Evolutionary conservation across 1,140 invertebrate species (phyloP).

Genomic region (Lordiphosa collinella): DNA sequence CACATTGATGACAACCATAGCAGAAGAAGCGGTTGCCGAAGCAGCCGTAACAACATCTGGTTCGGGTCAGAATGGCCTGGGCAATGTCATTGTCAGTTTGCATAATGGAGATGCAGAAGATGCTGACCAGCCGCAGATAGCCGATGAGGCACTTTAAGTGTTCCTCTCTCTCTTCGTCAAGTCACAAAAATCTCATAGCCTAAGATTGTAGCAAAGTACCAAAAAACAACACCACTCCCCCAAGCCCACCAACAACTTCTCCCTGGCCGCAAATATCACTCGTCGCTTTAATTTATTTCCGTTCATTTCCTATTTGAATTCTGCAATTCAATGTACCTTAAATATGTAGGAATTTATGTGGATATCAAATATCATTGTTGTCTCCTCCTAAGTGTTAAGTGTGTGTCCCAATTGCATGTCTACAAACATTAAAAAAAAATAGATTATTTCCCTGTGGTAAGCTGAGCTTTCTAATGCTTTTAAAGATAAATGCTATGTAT

Average conservation of each 20-base stretch:
- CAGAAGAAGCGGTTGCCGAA: slow-evolving; percentile 45
- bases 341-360: slow-evolving; percentile 64
- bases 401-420: slow-evolving; percentile 1
- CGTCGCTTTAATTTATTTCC: too few relatives aligned
- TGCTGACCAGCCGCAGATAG: slow-evolving; percentile 44
- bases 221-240: too few relatives aligned
- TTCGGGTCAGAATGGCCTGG: slow-evolving; percentile 15
- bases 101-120: slow-evolving; percentile 20
- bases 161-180: not conserved
- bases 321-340: slow-evolving; percentile 1
- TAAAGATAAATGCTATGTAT: slow-evolving; percentile 56
- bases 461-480: too few relatives aligned
- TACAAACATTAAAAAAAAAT: not conserved
- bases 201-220: slow-evolving; percentile 30
- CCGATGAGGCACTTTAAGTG: slow-evolving; percentile 70
- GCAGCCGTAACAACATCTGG: slow-evolving; percentile 1
- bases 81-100: slow-evolving; percentile 61
- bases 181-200: slow-evolving; percentile 65
- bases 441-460: not conserved
- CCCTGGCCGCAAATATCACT: too few relatives aligned
- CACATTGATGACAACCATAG: slow-evolving; percentile 60
- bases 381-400: slow-evolving; percentile 57
- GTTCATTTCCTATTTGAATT: too few relatives aligned
- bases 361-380: slow-evolving; percentile 77
- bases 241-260: slow-evolving; percentile 15